These are phyloP conservation scores for Brachionus calyciflorus DNA, from an alignment of 1,140 invertebrate genomes.

Conservation along the genomic window DNA sequence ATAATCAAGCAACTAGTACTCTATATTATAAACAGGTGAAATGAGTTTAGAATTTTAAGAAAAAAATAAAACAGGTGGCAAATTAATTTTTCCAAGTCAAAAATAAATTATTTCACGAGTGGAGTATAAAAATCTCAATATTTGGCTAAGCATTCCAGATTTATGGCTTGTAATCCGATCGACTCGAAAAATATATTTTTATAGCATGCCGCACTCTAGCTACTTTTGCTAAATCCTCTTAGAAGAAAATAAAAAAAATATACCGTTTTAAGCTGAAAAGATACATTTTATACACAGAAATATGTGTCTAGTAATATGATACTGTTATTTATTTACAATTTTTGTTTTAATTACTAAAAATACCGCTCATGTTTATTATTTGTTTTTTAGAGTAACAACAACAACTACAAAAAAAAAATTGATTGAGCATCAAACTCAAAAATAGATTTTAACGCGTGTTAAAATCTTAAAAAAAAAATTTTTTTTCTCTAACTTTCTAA, in stretches of 20 bases:
- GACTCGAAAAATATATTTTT: too few relatives aligned
- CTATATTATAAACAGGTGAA: too few relatives aligned
- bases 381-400: too few relatives aligned
- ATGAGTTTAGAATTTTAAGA: too few relatives aligned
- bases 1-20: too few relatives aligned
- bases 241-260: not conserved
- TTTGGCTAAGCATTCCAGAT: constrained; percentile 20
- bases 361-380: constrained; percentile 17
- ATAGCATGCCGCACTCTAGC: not conserved
- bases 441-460: constrained; percentile 22
- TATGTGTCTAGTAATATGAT: constrained; percentile 45
- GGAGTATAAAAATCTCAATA: constrained; percentile 22
- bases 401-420: not conserved
- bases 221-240: constrained; percentile 40
- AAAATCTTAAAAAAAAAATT: too few relatives aligned
- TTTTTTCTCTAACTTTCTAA: too few relatives aligned
- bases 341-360: not conserved
- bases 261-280: constrained; percentile 3
- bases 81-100: constrained; percentile 17
- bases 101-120: not conserved
- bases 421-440: not conserved
- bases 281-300: too few relatives aligned
- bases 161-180: constrained; percentile 16
- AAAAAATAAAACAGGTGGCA: constrained; percentile 7
- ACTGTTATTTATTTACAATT: constrained; percentile 44